Base-by-base conservation (phyloP, 2,888 invertebrate species). In the Oxyscelio sp. region DNA sequence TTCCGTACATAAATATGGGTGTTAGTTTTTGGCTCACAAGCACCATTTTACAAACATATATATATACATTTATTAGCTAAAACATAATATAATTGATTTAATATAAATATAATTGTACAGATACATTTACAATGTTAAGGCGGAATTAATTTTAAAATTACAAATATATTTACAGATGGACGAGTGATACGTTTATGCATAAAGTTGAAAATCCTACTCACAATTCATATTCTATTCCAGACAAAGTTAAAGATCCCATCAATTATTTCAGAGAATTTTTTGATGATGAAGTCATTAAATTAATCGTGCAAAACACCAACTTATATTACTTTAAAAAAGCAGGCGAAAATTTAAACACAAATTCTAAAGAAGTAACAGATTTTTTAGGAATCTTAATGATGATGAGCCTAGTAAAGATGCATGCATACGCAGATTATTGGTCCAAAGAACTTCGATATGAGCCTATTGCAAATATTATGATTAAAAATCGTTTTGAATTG, bases 381-480 rank as follows among this genome's bases (percentile, higher is more conserved):
- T 15, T 61, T 17, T 27, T 43, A 27, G 61, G 61, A 15, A 45
- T 61, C 3, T 17, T 61, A 8, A 15, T 61, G 24, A 11, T 45
- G 2, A 61, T 61, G 61, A 27, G 61, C 11, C 11, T 61, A 27
- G 45, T 45, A 19, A 43, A 43, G 22, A 61, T 45, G 61, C 27
- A 43, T 0, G 24, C 61, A 2, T 61, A 27, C 27, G 1, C 6
- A 11, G 61, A 61, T 61, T 61, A 61, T 19, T 61, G 61, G 45
- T 43, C 61, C 45, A 6, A 21, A 6, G 43, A 43, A 45, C 11
- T 45, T 3, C 15, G 45, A n/a, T 59, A 43, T 24, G 17, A 61
- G 17, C 43, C 3, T 43, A 19, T 61, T 45, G 17, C 61, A 27
- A 19, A 61, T 45, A 45, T 61, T 17, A 43, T 61, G 45, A 5